Evolutionary conservation across 1,140 invertebrate genomes (phyloP).

Genomic region (Zaprionus davidi): DNA sequence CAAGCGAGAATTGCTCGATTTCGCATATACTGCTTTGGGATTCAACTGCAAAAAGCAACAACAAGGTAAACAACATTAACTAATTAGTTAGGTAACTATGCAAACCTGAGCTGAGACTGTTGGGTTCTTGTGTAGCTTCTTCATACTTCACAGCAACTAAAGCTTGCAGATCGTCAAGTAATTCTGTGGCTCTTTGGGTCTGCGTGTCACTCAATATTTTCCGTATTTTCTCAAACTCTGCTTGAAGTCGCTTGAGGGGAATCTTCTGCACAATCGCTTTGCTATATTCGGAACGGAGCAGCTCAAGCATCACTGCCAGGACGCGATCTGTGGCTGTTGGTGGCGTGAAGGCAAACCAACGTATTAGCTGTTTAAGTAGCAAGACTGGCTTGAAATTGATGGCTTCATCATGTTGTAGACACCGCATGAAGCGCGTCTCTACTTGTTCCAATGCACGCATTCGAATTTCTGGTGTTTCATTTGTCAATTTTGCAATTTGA

Average conservation of each 20-base stretch:
- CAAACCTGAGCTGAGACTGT: slow-evolving; percentile 14
- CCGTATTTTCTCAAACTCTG: slow-evolving; percentile 64
- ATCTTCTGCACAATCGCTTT: slow-evolving; percentile 51
- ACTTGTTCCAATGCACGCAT: slow-evolving; percentile 71
- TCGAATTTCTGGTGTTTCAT: slow-evolving; percentile 71
- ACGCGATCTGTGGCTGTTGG: slow-evolving; percentile 52
- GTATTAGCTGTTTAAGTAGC: slow-evolving; percentile 76
- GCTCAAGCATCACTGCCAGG: slow-evolving; percentile 59
- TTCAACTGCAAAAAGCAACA: not conserved
- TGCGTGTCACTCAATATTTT: slow-evolving; percentile 28
- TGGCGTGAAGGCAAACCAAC: slow-evolving; percentile 68
- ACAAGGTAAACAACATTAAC: not conserved
- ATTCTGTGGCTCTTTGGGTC: slow-evolving; percentile 21
- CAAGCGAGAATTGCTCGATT: slow-evolving; percentile 3
- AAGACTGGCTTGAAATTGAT: slow-evolving; percentile 61
- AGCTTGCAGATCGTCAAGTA: slow-evolving; percentile 53
- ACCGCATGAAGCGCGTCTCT: slow-evolving; percentile 58
- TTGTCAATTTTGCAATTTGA: slow-evolving; percentile 62
- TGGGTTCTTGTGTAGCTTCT: not conserved
- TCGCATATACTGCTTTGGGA: not conserved
- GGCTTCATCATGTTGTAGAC: slow-evolving; percentile 46
- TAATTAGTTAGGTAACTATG: not conserved
- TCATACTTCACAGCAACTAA: slow-evolving; percentile 40
- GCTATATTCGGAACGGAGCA: slow-evolving; percentile 61
- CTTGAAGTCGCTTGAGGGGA: slow-evolving; percentile 40